phyloP scores from a whole-genome alignment of 2,113 vertebrate genomes.

The Burhinus bistriatus region DNA sequence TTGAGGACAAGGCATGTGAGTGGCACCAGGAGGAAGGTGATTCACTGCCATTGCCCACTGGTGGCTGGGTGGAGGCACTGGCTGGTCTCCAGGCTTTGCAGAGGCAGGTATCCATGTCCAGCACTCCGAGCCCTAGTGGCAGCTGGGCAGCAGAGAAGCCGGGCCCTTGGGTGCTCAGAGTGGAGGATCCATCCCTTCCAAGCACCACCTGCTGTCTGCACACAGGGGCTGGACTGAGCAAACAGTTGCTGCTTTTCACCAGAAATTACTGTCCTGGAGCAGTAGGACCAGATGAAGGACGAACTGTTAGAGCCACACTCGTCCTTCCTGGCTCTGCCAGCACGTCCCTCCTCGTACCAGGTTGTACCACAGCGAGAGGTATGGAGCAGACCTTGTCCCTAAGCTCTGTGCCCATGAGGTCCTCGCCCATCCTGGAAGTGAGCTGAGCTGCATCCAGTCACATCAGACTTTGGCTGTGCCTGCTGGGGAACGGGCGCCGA shows the following conservation, averaged over 20 bases:
- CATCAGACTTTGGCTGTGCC: background rate
- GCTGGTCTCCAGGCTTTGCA: background rate
- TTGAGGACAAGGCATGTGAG: background rate
- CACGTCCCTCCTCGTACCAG: rapidly evolving
- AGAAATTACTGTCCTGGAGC: background rate
- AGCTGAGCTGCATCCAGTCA: background rate
- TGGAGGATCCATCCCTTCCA: background rate
- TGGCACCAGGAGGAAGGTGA: background rate
- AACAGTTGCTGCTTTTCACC: background rate
- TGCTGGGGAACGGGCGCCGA: background rate
- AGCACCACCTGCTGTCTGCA: background rate
- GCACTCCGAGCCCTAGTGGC: background rate
- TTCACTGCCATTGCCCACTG: background rate
- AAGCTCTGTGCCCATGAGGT: background rate
- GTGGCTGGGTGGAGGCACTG: background rate
- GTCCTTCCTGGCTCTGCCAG: background rate
- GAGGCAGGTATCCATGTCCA: rapidly evolving
- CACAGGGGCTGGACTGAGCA: background rate
- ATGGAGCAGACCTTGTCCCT: background rate
- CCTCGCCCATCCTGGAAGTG: background rate
- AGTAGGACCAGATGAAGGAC: background rate
- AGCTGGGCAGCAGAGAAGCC: background rate
- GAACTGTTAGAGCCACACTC: background rate
- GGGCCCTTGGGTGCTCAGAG: background rate
- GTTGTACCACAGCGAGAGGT: rapidly evolving